Evolutionary conservation across 2,888 invertebrate species (phyloP).

Genomic region (Nipponacmea schrenckii): DNA sequence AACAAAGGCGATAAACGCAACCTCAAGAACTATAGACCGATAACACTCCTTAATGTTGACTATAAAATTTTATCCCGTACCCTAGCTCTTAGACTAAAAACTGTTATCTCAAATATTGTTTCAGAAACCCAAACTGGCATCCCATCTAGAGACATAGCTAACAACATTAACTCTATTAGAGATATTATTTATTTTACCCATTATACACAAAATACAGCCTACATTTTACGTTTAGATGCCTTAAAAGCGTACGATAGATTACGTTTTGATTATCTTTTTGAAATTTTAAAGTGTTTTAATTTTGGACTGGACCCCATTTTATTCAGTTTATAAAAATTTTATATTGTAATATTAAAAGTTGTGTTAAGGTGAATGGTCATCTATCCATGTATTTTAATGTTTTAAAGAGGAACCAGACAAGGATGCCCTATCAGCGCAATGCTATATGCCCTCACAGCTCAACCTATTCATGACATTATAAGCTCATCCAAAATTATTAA

Average conservation of each 20-base stretch:
- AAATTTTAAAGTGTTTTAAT: not conserved
- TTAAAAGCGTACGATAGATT: not conserved
- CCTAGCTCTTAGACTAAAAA: not conserved
- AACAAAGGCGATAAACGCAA: not conserved
- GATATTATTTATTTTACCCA: not conserved
- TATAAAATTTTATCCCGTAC: not conserved
- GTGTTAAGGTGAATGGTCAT: not conserved
- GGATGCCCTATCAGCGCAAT: not conserved
- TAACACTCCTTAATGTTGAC: not conserved
- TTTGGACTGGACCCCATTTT: not conserved
- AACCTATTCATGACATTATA: not conserved
- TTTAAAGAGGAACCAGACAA: not conserved
- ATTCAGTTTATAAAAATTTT: not conserved
- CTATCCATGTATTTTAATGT: not conserved
- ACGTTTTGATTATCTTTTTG: not conserved
- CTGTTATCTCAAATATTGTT: not conserved
- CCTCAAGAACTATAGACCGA: not conserved
- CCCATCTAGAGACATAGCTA: not conserved
- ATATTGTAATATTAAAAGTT: not conserved
- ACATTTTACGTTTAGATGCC: not conserved
- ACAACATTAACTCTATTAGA: not conserved
- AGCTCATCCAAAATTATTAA: not conserved
- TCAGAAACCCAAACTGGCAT: not conserved
- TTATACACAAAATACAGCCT: not conserved
- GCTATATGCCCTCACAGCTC: not conserved